These are phyloP conservation scores for Nipponia nippon DNA, from an alignment of 2,113 vertebrate species.

Conservation along the genomic window DNA sequence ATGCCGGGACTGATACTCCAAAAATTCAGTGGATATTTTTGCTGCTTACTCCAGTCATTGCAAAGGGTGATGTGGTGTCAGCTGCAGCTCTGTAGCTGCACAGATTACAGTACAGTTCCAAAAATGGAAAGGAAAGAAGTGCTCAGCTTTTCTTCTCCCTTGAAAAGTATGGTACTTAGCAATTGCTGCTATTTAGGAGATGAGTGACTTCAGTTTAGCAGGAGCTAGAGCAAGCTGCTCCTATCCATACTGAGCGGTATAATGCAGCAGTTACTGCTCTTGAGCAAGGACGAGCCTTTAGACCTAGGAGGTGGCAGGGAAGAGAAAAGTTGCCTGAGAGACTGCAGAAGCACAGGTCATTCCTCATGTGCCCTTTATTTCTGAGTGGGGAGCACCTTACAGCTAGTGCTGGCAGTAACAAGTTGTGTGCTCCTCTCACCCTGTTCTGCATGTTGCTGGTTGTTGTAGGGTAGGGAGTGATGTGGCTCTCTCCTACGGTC, in stretches of 20 bases:
- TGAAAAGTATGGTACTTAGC: conserved; percentile 25
- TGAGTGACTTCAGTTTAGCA: not conserved
- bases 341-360: not conserved
- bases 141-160: conserved; percentile 15
- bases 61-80: not conserved
- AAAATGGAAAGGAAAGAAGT: conserved; percentile 49
- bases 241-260: not conserved
- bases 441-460: not conserved
- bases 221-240: not conserved
- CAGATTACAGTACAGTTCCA: conserved; percentile 19
- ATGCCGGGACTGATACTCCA: not conserved
- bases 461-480: not conserved
- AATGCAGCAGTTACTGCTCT: not conserved
- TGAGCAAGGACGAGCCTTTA: not conserved
- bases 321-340: not conserved
- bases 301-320: not conserved
- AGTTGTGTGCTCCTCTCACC: not conserved
- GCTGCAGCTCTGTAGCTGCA: conserved; percentile 15
- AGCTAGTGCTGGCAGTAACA: not conserved
- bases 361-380: not conserved
- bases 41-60: not conserved
- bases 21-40: conserved; percentile 1
- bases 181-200: conserved; percentile 21
- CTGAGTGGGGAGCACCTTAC: not conserved
- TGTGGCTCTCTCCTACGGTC: not conserved